phyloP scores from a whole-genome alignment of 1,140 invertebrate species.

The Achatina immaculata region DNA sequence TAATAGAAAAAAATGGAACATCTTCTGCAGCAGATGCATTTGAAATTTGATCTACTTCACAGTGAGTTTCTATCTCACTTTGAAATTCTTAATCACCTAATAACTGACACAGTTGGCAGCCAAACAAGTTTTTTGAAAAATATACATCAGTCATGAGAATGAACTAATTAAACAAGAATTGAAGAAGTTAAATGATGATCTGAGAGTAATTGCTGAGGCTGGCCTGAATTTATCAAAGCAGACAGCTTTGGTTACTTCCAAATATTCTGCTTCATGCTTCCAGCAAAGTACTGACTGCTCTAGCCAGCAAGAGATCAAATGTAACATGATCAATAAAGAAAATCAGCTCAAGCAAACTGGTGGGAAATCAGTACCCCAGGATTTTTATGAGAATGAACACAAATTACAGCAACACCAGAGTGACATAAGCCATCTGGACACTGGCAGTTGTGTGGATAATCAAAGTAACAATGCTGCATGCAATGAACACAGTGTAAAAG shows the following conservation, averaged over 20 bases:
- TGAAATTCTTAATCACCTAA: not conserved
- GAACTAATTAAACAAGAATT: not conserved
- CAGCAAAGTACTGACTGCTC: not conserved
- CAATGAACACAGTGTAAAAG: not conserved
- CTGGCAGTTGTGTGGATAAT: not conserved
- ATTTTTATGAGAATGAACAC: not conserved
- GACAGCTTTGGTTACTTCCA: not conserved
- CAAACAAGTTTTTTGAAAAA: not conserved
- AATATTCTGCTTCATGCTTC: not conserved
- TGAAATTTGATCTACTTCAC: not conserved
- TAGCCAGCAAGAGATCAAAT: not conserved
- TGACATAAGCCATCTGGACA: not conserved
- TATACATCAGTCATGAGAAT: not conserved
- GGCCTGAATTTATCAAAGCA: not conserved
- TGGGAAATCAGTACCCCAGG: not conserved
- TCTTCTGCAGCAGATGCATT: not conserved
- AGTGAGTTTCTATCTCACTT: not conserved
- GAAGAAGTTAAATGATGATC: not conserved
- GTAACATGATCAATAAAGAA: not conserved
- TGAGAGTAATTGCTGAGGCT: not conserved
- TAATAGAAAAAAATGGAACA: not conserved
- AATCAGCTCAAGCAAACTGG: not conserved
- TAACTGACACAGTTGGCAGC: not conserved
- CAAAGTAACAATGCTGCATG: not conserved
- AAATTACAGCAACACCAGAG: not conserved